These are phyloP conservation scores for Drosophila nebulosa DNA, from an alignment of 1,140 invertebrate genomes.

Conservation along the genomic window DNA sequence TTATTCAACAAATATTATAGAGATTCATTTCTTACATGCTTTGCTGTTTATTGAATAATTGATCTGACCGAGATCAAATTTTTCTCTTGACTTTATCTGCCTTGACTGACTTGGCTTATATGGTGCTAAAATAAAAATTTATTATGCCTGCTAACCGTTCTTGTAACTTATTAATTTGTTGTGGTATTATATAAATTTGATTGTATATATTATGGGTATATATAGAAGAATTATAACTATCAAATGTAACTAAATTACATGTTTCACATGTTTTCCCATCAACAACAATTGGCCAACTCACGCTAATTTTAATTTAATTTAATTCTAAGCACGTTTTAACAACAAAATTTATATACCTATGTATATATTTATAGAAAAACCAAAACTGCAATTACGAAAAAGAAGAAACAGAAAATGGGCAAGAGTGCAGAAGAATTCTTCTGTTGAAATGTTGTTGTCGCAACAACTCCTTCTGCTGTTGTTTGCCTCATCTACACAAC, in stretches of 20 bases:
- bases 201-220: no score
- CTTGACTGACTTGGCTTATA: no score
- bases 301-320: constrained; percentile 68
- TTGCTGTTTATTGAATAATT: no score
- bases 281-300: constrained; percentile 15
- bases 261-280: constrained; percentile 18
- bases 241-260: not conserved
- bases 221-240: not conserved
- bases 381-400: constrained; percentile 63
- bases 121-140: not conserved
- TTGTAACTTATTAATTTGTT: not conserved
- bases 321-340: constrained; percentile 66
- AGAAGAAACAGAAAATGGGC: constrained; percentile 31
- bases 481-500: not conserved
- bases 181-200: not conserved
- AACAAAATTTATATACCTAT: constrained; percentile 16
- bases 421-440: constrained; percentile 37
- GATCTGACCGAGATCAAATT: no score
- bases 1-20: no score
- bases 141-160: not conserved
- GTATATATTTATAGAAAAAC: not conserved
- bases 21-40: no score
- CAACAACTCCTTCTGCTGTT: not conserved
- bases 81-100: no score
- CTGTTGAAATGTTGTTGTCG: constrained; percentile 47